Base-by-base conservation (phyloP, 2,888 invertebrate species). In the Chloroclystis v-ata region DNA sequence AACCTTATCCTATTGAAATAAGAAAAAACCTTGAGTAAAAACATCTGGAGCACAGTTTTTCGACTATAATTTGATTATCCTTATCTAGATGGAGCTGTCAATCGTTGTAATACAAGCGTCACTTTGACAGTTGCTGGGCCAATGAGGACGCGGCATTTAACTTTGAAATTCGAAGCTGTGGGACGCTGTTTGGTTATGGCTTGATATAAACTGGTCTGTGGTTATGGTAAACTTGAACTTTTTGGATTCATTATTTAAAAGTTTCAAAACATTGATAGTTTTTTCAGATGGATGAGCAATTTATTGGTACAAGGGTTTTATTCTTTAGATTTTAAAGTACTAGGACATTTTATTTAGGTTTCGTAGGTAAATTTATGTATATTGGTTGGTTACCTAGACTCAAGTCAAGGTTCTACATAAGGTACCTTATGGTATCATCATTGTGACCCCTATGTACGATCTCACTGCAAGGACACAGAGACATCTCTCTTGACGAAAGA, bases 51-150 rank as follows among this genome's bases (percentile, higher is more conserved):
- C 20, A 9, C 26, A 37, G 47, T 47, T 51, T 53, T 49, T 35
- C 28, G 48, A 52, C 48, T 56, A 69, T 78, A 78, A 78, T 78
- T 78, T 71, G 83, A 85, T 85, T 85, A 85, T 61, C 65, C 60
- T 73, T 85, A 87, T 86, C 86, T 76, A 67, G 81, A 85, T 84
- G 76, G 60, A 79, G 69, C 78, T 75, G 83, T 84, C 83, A 77
- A 81, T 82, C 75, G 77, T 58, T 56, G 73, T 80, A 78, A 78
- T 59, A 59, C 50, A 57, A 72, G 72, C 68, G 75, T 78, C 75
- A 75, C 72, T 67, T 75, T 75, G 75, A 77, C 79, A 77, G 54
- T 37, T 38, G 58, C 52, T 69, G 48, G 60, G 49, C 68, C 72
- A 75, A 75, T 72, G 51, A 54, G 49, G 60, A 55, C 44, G 47